A percentile compares a stretch with the other conserved stretches of the same genome.
Evolutionary conservation across 2,888 invertebrate species (phyloP).

Genomic region (Gymnosoma rotundatum): DNA sequence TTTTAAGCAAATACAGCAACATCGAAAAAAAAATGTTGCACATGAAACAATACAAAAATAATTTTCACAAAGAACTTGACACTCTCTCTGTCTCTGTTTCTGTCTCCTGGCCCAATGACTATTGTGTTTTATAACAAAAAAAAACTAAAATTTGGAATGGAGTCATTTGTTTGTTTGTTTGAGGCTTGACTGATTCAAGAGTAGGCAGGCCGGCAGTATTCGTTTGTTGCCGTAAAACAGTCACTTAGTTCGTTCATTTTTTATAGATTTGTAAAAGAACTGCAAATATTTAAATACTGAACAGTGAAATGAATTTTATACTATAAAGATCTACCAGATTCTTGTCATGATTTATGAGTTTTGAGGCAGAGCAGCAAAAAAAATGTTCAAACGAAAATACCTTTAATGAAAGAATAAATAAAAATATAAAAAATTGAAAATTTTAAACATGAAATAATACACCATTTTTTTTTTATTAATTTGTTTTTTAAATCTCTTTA

Average conservation of each 20-base stretch:
- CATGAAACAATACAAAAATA: too few species aligned
- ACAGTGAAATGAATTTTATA: slow-evolving; percentile 41
- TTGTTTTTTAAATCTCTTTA: too few species aligned
- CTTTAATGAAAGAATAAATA: too few species aligned
- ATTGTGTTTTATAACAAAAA: slow-evolving; percentile 10
- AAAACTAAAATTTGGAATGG: slow-evolving; percentile 46
- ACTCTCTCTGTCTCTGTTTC: not conserved
- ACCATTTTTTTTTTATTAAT: too few species aligned
- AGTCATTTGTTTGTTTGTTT: slow-evolving; percentile 60
- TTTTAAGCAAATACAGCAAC: too few species aligned
- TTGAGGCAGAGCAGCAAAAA: slow-evolving; percentile 9
- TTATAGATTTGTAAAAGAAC: slow-evolving; percentile 43
- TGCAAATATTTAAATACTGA: slow-evolving; percentile 49
- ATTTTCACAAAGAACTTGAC: too few species aligned
- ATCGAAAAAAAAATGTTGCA: too few species aligned
- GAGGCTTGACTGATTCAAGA: slow-evolving; percentile 28
- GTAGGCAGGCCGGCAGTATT: slow-evolving; percentile 3
- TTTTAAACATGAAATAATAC: too few species aligned
- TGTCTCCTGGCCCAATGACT: slow-evolving; percentile 42
- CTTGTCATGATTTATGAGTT: slow-evolving; percentile 60
- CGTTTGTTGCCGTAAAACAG: not conserved
- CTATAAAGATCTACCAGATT: slow-evolving; percentile 26
- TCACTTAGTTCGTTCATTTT: slow-evolving; percentile 28
- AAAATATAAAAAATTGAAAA: too few species aligned
- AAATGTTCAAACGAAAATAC: too few species aligned